Base-by-base conservation (phyloP, 2,888 invertebrate species). In the Amblyteles armatorius region DNA sequence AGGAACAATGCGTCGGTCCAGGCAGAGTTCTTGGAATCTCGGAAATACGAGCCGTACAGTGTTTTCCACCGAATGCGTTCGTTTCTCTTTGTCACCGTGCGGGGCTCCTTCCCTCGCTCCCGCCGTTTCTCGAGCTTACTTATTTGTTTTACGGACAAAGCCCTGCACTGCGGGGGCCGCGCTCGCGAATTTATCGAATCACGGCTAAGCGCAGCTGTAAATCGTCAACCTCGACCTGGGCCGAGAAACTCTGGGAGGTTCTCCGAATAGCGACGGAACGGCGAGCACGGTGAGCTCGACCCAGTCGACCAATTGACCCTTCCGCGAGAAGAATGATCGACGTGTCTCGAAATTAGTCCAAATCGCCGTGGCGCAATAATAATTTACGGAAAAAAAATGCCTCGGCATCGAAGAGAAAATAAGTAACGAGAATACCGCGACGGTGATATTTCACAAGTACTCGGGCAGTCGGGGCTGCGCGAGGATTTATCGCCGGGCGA, bases 1-100 rank as follows among this genome's bases (percentile, higher is more conserved):
- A 85, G 74, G 87, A 87, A 88, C 88, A 88, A 87, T 86, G 80
- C 85, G 72, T 85, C 80, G 84, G 84, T 82, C 77, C 80, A 71
- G 44, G 68, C 77, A 50, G 67, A 69, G 82, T 69, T 84, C 73
- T 82, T 71, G 74, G 76, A 85, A 86, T 86, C 82, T 87, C 29
- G 65, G 50, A 69, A 82, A 79, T 85, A 81, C 85, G 69, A 86
- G 65, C 79, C 79, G 86, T 83, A 82, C 84, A 78, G 81, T 85
- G 79, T 86, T 87, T 86, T 86, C 82, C 26, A 82, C 77, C 82
- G 55, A 76, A 79, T 76, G 71, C 74, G 22, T 74, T 82, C 76
- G 71, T 85, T 78, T 78, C 71, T 48, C 83, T 82, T 77, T 78
- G 79, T 81, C 60, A 65, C 67, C 52, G 73, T 81, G 44, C 52